Base-by-base conservation (phyloP, 2,888 invertebrate genomes). In the Nycteola revayana region DNA sequence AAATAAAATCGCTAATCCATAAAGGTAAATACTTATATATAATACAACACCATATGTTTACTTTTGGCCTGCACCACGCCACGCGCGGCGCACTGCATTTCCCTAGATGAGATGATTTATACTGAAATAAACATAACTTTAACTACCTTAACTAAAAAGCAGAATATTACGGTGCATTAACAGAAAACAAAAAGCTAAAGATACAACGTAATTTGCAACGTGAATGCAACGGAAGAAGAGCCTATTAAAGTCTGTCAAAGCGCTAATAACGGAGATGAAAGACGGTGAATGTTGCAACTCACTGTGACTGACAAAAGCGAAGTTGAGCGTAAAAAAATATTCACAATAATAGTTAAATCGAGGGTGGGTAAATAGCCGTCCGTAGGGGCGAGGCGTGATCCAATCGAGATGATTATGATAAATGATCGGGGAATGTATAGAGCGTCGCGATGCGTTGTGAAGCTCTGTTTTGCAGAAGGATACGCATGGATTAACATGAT, bases 401-500 rank as follows among this genome's bases (percentile, higher is more conserved):
- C 80, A 81, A 85, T 84, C 83, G 77, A 71, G 72, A 75, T 77
- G 82, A 86, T 86, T 85, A 86, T 86, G 87, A 86, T 85, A 75
- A 83, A 87, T 81, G 82, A 75, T 75, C 62, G 60, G 38, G 36
- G 48, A 65, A 62, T 54, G 64, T 49, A 55, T 54, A 54, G 33
- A 45, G 25, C 40, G 40, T 38, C 36, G 26, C 44, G 46, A 47
- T 49, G 50, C 43, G 40, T 39, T 49, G 46, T 40, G 48, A 32
- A 41, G 36, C 45, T 27, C 28, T 36, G 30, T 36, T 21, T 21
- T 21, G 7, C 25, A 8, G 11, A 25, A 25, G 28, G 38, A 24
- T 41, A 35, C 39, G 42, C 37, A 25, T 48, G 44, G 31, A 54
- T 51, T 44, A 48, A 27, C 42, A 9, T 20, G 20, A 35, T 26